A percentile compares a stretch with the other conserved stretches of the same genome.
These are phyloP conservation scores for Aleiodes sp. DNA, from an alignment of 1,140 invertebrate species.

Conservation along the genomic window DNA sequence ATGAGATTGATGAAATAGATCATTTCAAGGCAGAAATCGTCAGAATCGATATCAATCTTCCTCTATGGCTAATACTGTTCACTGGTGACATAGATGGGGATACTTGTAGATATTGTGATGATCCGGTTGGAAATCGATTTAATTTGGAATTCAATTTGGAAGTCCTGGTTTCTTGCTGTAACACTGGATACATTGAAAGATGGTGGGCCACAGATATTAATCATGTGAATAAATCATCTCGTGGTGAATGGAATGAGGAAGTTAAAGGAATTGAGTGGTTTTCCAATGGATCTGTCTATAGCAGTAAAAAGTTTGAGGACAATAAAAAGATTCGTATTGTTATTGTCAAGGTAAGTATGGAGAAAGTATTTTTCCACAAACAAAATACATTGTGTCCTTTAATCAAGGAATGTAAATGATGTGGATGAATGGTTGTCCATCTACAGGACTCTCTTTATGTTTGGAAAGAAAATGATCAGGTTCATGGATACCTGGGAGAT, in stretches of 20 bases:
- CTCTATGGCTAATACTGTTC: conserved; percentile 47
- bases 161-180: conserved; percentile 24
- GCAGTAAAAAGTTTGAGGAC: conserved; percentile 36
- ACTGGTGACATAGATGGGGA: background rate
- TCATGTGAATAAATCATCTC: conserved; percentile 13
- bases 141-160: conserved; percentile 29
- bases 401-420: no score
- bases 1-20: background rate
- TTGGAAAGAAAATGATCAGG: background rate
- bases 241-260: conserved; percentile 40
- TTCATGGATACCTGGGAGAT: conserved; percentile 32
- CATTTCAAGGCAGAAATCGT: background rate
- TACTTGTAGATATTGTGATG: conserved; percentile 9
- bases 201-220: conserved; percentile 37
- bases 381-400: background rate
- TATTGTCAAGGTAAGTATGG: conserved; percentile 36
- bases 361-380: background rate
- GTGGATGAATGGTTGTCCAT: background rate
- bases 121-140: conserved; percentile 21
- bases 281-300: conserved; percentile 5
- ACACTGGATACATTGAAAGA: conserved; percentile 18
- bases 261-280: background rate
- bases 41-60: background rate
- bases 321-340: conserved; percentile 38
- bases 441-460: conserved; percentile 40